These are phyloP conservation scores for Oryctolagus cuniculus DNA, from an alignment of 2,113 vertebrate species.

Conservation along the genomic window mOryCun1.1 NC_091433.1:115994001-115994500, in stretches of 20 bases:
- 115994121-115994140: constrained; percentile 55
- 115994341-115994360: constrained; percentile 33
- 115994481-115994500: constrained; percentile 62
- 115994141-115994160: constrained; percentile 45
- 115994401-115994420: constrained; percentile 14
- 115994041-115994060: not conserved
- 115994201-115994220: constrained; percentile 79
- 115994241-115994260: not conserved
- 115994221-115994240: constrained; percentile 68
- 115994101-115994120: constrained; percentile 14
- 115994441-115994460: constrained; percentile 13
- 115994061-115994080: not conserved
- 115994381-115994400: constrained; percentile 14
- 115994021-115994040: not conserved
- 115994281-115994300: constrained; percentile 66
- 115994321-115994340: constrained; percentile 51
- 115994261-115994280: constrained; percentile 59
- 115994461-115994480: constrained; percentile 66
- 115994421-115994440: not conserved
- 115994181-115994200: not conserved
- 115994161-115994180: not conserved
- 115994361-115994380: constrained; percentile 40
- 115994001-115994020: not conserved
- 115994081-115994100: constrained; percentile 45
- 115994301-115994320: constrained; percentile 62